Percentiles rank a stretch among this genome's conserved stretches.
Conservation (phyloP, 1,140 invertebrate genomes). For the Scaptomyza pallida region DNA sequence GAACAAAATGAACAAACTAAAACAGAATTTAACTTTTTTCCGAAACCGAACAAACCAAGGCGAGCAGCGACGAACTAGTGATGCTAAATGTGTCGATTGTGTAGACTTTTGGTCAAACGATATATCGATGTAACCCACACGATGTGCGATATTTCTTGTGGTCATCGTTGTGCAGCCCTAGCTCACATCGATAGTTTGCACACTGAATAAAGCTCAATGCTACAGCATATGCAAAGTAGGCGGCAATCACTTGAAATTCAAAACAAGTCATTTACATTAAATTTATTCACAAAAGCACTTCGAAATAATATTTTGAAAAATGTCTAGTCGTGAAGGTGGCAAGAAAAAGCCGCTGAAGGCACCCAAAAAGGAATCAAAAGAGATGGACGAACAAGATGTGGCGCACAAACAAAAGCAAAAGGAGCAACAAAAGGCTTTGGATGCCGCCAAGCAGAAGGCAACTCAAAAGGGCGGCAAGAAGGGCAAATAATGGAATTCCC, state of each 20-base stretch:
- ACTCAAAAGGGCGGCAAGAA: conserved; percentile 86
- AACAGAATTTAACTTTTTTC: conserved; percentile 45
- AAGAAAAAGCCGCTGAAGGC: conserved; percentile 95
- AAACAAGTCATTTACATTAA: background rate
- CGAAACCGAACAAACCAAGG: conserved; percentile 44
- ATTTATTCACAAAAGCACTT: background rate
- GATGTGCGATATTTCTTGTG: conserved; percentile 6
- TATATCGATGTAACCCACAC: background rate
- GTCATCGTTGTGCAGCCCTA: background rate
- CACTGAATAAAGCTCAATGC: background rate
- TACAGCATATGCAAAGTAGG: background rate
- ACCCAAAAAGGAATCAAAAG: conserved; percentile 91
- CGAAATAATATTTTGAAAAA: conserved; percentile 63
- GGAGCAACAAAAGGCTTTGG: conserved; percentile 91
- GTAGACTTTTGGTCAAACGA: background rate
- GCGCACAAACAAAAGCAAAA: conserved; percentile 90
- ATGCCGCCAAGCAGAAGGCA: conserved; percentile 92
- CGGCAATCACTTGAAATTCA: background rate
- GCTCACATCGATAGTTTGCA: background rate
- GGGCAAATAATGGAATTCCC: conserved; percentile 27
- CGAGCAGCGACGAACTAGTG: conserved; percentile 43
- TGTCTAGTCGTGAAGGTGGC: conserved; percentile 93
- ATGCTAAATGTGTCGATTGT: conserved; percentile 5
- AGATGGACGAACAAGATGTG: conserved; percentile 91
- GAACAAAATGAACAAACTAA: conserved; percentile 50